Base-by-base conservation (phyloP, 2,113 vertebrate genomes). In the Pseudolaguvia tuberculata region DNA sequence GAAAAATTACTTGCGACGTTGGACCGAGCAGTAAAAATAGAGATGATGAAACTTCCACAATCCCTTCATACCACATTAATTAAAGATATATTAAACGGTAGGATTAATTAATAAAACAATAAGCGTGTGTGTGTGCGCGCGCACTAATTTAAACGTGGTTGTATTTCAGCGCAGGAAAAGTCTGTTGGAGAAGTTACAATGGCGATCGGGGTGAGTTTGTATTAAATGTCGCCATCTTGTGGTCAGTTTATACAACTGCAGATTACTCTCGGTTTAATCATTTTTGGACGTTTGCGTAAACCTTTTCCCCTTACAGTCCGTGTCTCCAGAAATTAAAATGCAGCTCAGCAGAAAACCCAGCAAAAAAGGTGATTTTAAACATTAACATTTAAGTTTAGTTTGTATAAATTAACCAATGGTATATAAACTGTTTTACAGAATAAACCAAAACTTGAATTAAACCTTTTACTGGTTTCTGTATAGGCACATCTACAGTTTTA, bases 41-140 rank as follows among this genome's bases (percentile, higher is more conserved):
- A 91, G n/a, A 23, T 90, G 74, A 86, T 91, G 88, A 91, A 90
- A 79, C 86, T 89, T 79, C 89, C 89, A 0, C 87, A 78, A 0
- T 77, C 88, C 7, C 83, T 90, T 11, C 86, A 84, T 17, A 83
- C 78, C 5, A 85, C 86, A 0, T 57, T 45, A 12, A 83, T 91
- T 0, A 79, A 77, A 15, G 87, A 89, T 13, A 48, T 90, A n/a
- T 71, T 86, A 3, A 83, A 70, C 0, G 84, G 89, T 89, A 66
- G 69, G 76, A 7, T 5, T 14, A 14, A 1, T 42, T 42, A 6
- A 42, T 42, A 42, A 42, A 42, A 42, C 9, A 35, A 35, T 42
- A 42, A 42, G 1, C 39, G 39, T 35, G 31, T 35, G 31, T 35
- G 31, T 35, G 31, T 35, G 31, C 9, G 39, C 9, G 7, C 1